Base-by-base conservation (phyloP, 2,797 vertebrate genomes). In the Chrysolophus pictus region DNA sequence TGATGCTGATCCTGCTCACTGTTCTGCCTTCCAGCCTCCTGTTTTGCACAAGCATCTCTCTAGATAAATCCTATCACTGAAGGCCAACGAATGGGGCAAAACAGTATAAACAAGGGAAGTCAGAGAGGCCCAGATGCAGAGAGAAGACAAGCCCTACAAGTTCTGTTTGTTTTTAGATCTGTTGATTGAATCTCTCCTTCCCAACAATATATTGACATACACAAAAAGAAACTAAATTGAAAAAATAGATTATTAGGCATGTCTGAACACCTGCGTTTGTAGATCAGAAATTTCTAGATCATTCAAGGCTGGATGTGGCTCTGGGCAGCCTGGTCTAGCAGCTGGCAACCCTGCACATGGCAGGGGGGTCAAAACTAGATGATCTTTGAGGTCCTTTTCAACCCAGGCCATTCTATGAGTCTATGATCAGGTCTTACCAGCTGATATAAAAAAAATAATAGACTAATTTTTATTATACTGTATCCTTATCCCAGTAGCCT, bases 371-470 rank as follows among this genome's bases (percentile, higher is more conserved):
- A 7, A 49, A 49, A 49, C 47, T 24, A 14, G 47, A 49, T 24
- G 6, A 49, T 49, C 47, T 49, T 49, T 14, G 23, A 49, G 47
- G 13, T 49, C 23, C 23, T 49, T 26, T 14, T 49, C 47, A 49
- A 49, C 23, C 47, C 47, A 49, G 23, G 47, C 13, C 47, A 49
- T 26, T 49, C 13, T 49, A 49, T 49, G 47, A 49, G 24, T 23
- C 22, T 13, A 23, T 47, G 22, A 47, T 23, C 16, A 55, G 5
- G 42, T 63, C 67, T 51, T 55, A 31, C 0, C 1, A 67, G 9
- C 3, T 21, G 56, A 18, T 53, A 70, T 3, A 46, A 58, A 18
- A 62, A 72, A 76, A 33, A 18, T 1, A 35, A 3, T 6, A 60
- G 33, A 53, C 42, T 3, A 0, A 5, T 12, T 42, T 42, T 26